Conservation (phyloP, 2,888 invertebrate genomes). For the Dicyrtomina minuta region DNA sequence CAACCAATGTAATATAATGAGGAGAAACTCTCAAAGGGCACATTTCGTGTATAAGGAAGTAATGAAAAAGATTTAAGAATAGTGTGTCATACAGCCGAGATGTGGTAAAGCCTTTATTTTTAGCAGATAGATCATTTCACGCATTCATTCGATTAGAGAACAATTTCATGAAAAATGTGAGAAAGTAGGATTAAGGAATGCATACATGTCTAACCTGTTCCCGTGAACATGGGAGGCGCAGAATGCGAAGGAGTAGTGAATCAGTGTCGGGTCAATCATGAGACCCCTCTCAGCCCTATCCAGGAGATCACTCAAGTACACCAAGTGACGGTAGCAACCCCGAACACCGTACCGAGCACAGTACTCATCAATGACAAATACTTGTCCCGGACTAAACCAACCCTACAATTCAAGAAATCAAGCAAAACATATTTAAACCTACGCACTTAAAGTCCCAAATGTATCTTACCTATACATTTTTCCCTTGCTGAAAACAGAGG, state of each 20-base stretch:
- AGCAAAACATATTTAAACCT: conserved; percentile 33
- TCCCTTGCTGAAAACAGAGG: background rate
- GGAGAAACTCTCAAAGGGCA: conserved; percentile 27
- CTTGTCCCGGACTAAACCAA: conserved; percentile 99
- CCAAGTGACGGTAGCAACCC: conserved; percentile 94
- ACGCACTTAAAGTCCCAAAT: background rate
- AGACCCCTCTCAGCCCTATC: conserved; percentile 90
- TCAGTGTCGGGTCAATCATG: conserved; percentile 96
- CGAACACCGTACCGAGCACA: conserved; percentile 96
- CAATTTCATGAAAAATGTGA: conserved; percentile 32
- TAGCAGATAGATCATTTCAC: conserved; percentile 21
- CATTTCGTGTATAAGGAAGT: conserved; percentile 12
- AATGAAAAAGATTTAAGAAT: conserved; percentile 20
- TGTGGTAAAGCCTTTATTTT: conserved; percentile 31
- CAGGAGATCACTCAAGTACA: conserved; percentile 91
- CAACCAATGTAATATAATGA: background rate
- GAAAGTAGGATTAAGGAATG: conserved; percentile 31
- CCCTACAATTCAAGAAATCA: conserved; percentile 70
- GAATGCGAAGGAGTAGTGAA: conserved; percentile 99
- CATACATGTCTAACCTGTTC: conserved; percentile 73
- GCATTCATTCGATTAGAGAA: conserved; percentile 41
- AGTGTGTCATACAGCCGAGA: conserved; percentile 32
- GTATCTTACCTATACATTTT: background rate
- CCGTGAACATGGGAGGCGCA: conserved; percentile 99
- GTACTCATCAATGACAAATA: conserved; percentile 97